Conservation (phyloP, 2,113 vertebrate species). For the Pelusios castaneus region DNA sequence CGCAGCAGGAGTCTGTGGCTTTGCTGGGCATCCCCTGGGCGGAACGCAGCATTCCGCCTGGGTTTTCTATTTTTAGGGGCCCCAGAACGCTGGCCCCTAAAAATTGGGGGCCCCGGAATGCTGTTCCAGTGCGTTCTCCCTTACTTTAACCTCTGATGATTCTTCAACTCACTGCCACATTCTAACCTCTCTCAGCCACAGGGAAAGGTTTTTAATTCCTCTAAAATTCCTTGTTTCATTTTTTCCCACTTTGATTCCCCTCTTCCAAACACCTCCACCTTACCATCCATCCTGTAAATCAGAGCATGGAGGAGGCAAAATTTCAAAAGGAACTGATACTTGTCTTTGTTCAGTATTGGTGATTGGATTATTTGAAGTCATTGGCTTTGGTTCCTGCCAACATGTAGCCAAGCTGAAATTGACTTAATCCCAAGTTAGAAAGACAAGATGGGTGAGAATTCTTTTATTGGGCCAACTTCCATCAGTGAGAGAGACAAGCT, state of each 20-base stretch:
- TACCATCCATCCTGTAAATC: background rate
- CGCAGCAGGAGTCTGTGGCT: too few relatives aligned
- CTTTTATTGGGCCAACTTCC: background rate
- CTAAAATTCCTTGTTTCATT: background rate
- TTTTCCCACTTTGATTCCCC: background rate
- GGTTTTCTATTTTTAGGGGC: too few relatives aligned
- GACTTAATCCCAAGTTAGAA: background rate
- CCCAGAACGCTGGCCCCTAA: too few relatives aligned
- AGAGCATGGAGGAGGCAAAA: background rate
- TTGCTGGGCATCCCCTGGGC: too few relatives aligned
- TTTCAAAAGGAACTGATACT: background rate
- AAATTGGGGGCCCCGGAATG: too few relatives aligned
- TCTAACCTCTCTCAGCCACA: background rate
- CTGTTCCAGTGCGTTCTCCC: too few relatives aligned
- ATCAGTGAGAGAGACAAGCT: background rate
- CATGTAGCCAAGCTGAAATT: background rate
- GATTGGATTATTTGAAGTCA: background rate
- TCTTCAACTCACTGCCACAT: background rate
- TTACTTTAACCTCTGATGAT: too few relatives aligned
- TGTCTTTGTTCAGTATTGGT: background rate
- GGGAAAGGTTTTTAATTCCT: background rate
- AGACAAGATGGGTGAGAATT: background rate
- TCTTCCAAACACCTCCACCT: background rate
- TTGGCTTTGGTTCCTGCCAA: rapidly evolving
- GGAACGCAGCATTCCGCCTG: too few relatives aligned